These are phyloP conservation scores for Mirza zaza DNA, from an alignment of 2,113 vertebrate species.

Conservation along the genomic window DNA sequence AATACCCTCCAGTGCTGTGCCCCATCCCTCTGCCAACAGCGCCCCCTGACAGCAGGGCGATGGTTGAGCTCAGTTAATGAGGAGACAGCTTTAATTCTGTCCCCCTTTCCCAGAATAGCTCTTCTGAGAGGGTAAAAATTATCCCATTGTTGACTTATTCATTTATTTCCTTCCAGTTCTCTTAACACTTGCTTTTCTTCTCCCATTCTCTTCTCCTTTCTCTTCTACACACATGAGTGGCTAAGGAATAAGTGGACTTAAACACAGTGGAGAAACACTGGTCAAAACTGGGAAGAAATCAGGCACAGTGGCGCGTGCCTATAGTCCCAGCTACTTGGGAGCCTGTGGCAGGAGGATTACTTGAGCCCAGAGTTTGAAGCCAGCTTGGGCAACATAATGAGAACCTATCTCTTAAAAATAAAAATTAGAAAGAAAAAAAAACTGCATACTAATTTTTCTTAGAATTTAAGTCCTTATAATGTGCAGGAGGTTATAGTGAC, in stretches of 20 bases:
- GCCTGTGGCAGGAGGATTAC: too few relatives aligned
- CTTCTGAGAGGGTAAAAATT: background rate
- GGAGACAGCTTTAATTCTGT: background rate
- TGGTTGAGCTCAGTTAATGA: background rate
- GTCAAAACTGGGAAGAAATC: background rate
- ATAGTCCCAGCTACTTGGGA: too few relatives aligned
- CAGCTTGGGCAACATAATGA: too few relatives aligned
- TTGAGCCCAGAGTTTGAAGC: too few relatives aligned
- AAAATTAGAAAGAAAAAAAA: background rate
- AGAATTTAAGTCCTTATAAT: background rate
- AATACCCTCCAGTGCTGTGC: background rate
- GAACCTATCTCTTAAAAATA: too few relatives aligned
- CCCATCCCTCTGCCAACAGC: background rate
- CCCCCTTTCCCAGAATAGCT: background rate
- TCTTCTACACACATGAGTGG: background rate
- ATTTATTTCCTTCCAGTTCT: background rate
- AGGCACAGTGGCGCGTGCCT: too few relatives aligned
- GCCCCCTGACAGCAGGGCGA: background rate
- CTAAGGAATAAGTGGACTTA: background rate
- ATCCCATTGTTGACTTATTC: background rate
- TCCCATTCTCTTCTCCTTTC: background rate
- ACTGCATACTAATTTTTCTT: background rate
- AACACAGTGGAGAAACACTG: background rate
- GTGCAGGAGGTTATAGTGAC: background rate
- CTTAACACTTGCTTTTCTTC: background rate